These are phyloP conservation scores for Brachionus rotundiformis DNA, from an alignment of 1,140 invertebrate species.

Conservation along the genomic window DNA sequence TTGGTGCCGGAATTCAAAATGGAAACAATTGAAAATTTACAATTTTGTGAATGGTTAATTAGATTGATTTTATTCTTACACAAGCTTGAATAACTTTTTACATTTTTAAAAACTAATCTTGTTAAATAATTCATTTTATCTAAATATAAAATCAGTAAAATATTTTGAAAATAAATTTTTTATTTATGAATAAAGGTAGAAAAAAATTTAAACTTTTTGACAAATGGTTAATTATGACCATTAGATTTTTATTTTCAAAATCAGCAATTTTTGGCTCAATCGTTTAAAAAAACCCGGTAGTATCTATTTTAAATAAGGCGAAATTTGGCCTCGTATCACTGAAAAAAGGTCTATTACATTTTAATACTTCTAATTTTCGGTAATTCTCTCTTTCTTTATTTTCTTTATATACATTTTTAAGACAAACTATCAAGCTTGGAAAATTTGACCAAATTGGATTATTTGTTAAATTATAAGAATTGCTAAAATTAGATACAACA, in stretches of 20 bases:
- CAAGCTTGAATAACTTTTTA: neutral
- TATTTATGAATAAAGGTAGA: neutral
- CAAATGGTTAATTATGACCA: neutral
- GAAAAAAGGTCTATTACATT: slow-evolving; percentile 4
- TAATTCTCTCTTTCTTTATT: neutral
- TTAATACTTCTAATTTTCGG: slow-evolving; percentile 19
- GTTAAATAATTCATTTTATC: neutral
- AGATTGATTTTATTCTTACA: neutral
- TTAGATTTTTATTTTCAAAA: neutral
- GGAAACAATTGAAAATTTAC: slow-evolving; percentile 13
- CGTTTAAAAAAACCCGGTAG: neutral
- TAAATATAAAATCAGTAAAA: neutral
- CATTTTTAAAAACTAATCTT: neutral
- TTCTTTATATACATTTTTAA: neutral
- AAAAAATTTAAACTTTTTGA: neutral
- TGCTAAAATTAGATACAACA: slow-evolving; percentile 1
- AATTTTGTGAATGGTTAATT: neutral
- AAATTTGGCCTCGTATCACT: neutral
- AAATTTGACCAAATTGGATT: slow-evolving; percentile 17
- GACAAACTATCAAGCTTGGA: neutral
- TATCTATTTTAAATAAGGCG: neutral
- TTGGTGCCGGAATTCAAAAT: neutral
- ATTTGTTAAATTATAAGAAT: slow-evolving; percentile 6
- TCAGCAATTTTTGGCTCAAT: neutral
- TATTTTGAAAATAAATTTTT: neutral